Evolutionary conservation across 2,797 vertebrate genomes (phyloP).

Genomic region (Urosaurus nigricauda): DNA sequence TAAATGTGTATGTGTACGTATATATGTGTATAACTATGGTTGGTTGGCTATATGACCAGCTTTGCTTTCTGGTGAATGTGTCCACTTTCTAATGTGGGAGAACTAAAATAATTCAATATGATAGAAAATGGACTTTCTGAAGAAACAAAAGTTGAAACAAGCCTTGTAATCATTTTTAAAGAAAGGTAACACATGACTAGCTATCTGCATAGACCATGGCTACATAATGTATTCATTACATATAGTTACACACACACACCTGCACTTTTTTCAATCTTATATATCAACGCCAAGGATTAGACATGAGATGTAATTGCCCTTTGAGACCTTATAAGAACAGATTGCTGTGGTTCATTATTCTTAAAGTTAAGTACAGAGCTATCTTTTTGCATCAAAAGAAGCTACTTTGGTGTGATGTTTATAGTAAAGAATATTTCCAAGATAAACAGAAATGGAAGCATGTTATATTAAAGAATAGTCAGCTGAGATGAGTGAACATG

Average conservation of each 20-base stretch:
- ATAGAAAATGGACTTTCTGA: constrained; percentile 57
- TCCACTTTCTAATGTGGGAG: constrained; percentile 48
- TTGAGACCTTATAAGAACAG: neutral
- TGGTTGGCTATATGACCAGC: constrained; percentile 52
- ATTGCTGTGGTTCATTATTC: constrained; percentile 1
- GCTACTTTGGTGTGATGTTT: constrained; percentile 39
- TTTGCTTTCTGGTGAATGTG: constrained; percentile 69
- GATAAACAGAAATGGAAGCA: constrained; percentile 55
- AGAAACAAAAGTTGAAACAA: constrained; percentile 4
- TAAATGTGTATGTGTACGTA: constrained; percentile 6
- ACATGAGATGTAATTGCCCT: constrained; percentile 12
- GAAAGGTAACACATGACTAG: constrained; percentile 3
- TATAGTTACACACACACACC: neutral
- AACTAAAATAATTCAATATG: constrained; percentile 50
- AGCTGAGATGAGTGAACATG: constrained; percentile 45
- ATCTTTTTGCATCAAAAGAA: constrained; percentile 27
- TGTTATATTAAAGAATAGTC: constrained; percentile 42
- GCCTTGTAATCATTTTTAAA: neutral
- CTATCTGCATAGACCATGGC: neutral
- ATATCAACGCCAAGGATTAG: constrained; percentile 12
- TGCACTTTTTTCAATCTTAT: constrained; percentile 26
- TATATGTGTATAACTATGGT: constrained; percentile 46
- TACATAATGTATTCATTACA: neutral
- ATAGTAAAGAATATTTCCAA: constrained; percentile 47
- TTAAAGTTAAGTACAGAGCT: constrained; percentile 8